phyloP scores from a whole-genome alignment of 2,888 invertebrate species.

The Mayetiola destructor region DNA sequence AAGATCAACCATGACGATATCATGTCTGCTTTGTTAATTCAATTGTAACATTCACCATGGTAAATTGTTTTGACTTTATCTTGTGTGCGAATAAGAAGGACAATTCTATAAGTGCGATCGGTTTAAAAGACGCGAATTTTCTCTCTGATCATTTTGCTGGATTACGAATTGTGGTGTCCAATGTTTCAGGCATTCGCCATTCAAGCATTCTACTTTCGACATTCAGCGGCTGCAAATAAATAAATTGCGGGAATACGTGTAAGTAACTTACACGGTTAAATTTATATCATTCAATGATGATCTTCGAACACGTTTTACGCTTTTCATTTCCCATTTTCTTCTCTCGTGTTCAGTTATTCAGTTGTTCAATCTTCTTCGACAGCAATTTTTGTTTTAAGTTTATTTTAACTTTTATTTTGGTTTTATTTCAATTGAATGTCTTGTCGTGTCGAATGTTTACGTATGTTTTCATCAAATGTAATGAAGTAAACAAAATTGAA shows the following conservation, averaged over 20 bases:
- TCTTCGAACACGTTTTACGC: conserved; percentile 9
- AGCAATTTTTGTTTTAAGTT: no score
- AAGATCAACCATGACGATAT: no score
- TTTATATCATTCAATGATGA: conserved; percentile 6
- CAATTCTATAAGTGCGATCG: conserved; percentile 9
- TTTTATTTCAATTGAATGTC: no score
- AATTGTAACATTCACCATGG: conserved; percentile 6
- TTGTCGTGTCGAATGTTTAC: neutral
- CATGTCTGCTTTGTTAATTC: conserved; percentile 7
- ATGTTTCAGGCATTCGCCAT: no score
- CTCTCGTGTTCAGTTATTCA: neutral
- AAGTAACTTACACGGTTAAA: neutral
- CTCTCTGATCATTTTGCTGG: neutral
- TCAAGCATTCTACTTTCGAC: neutral
- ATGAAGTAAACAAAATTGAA: conserved; percentile 11
- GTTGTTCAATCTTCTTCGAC: no score
- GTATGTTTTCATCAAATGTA: conserved; percentile 10
- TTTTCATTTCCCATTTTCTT: neutral
- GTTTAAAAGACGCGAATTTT: conserved; percentile 1
- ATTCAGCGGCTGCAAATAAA: neutral
- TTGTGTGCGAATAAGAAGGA: conserved; percentile 12
- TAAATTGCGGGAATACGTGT: neutral
- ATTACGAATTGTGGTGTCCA: neutral
- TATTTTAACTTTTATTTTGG: no score
- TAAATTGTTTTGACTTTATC: conserved; percentile 14